Evolutionary conservation across 2,888 invertebrate species (phyloP), one percentile per base, ranked within the genome.

Genomic region (Parascotia fuliginaria): DNA sequence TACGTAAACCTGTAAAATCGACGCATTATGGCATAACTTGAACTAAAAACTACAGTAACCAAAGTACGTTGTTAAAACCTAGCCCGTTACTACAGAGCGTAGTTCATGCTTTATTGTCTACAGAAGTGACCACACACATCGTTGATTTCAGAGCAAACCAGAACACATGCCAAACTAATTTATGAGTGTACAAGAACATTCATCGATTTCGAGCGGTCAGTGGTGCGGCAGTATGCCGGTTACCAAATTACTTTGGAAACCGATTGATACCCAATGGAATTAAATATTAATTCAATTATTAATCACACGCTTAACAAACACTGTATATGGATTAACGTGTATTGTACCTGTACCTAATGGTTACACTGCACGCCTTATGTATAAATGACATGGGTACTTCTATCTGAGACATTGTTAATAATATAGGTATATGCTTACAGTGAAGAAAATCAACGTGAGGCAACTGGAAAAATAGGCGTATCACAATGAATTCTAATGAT

Each of bases 261-360:
- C 62, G 62, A 73, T 74, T 72, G 69, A 59, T 65, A 65, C 61
- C 54, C 55, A 58, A 55, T 65, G 65, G 67, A 70, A 73, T 75
- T 70, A 77, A 65, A 66, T 73, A 75, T 69, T 73, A 76, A 78
- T 77, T 70, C 69, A 75, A 75, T 77, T 77, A 75, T 76, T 72
- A 73, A 76, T 76, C 77, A 73, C 63, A 62, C 56, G 51, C 48
- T 60, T 45, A 58, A 62, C 48, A 61, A n/a, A 60, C 43, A 56
- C 60, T 60, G 60, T 65, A 59, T 65, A 61, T 66, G 55, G 54
- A 62, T 60, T 7, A 4, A 19, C n/a, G n/a, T n/a, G n/a, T n/a
- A n/a, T n/a, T n/a, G n/a, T n/a, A n/a, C n/a, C n/a, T n/a, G n/a
- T n/a, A n/a, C n/a, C n/a, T n/a, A n/a, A n/a, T n/a, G n/a, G n/a